Percentiles rank a stretch among this genome's conserved stretches.
Conservation (phyloP, 2,888 invertebrate genomes). For the Asteroscopus sphinx region DNA sequence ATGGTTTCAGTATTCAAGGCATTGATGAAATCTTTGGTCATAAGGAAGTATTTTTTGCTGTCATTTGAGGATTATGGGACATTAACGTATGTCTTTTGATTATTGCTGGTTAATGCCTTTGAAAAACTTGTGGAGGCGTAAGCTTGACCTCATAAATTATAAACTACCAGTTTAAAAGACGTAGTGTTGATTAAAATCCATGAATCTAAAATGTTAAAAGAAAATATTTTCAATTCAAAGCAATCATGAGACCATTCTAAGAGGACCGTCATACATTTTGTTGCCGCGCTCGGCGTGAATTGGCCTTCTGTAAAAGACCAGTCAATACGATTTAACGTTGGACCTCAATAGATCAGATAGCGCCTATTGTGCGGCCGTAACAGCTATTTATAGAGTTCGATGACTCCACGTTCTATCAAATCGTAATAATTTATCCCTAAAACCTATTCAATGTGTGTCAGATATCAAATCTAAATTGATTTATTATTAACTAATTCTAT, state of each 20-base stretch:
- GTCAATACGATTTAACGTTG: constrained; percentile 69
- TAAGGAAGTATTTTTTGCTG: constrained; percentile 20
- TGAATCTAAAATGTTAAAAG: constrained; percentile 30
- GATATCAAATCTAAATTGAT: constrained; percentile 53
- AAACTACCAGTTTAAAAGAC: too few species aligned
- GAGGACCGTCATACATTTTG: constrained; percentile 57
- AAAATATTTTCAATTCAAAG: constrained; percentile 43
- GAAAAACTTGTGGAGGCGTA: too few species aligned
- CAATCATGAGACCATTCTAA: constrained; percentile 55
- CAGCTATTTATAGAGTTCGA: constrained; percentile 77
- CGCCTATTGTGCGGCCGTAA: constrained; percentile 71
- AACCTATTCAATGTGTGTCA: constrained; percentile 53
- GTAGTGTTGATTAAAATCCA: constrained; percentile 25
- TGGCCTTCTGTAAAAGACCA: constrained; percentile 66
- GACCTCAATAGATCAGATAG: constrained; percentile 75
- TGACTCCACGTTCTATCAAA: constrained; percentile 70
- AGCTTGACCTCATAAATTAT: too few species aligned
- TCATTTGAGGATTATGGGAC: constrained; percentile 20
- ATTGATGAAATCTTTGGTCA: constrained; percentile 21
- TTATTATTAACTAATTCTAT: constrained; percentile 46
- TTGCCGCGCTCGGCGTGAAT: constrained; percentile 66
- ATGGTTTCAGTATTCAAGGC: constrained; percentile 16
- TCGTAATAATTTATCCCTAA: constrained; percentile 58
- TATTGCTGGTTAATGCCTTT: too few species aligned
- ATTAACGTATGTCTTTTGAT: constrained; percentile 2